Base-by-base conservation (phyloP, 2,888 invertebrate genomes). In the Esperia sulphurella region DNA sequence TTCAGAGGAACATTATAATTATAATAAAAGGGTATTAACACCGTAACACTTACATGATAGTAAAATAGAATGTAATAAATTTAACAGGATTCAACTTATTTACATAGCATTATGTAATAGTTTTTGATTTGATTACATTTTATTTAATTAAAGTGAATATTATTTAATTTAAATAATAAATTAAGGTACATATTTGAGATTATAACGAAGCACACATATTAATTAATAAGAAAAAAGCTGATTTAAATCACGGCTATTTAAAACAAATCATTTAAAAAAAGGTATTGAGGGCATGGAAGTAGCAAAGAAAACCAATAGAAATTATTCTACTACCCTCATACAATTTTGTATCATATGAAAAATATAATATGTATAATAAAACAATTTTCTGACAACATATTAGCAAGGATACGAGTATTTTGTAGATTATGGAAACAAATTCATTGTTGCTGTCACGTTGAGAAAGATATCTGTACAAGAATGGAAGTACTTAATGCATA, bases 1-100 rank as follows among this genome's bases (percentile, higher is more conserved):
- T 58, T 45, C 54, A 52, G 76, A 84, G 79, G 79, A 84, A 78
- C 77, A 58, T 60, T 55, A 66, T 68, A 65, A 64, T 73, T 75
- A 35, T 71, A 75, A 77, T 83, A 80, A 77, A 84, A 78, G 75
- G 77, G 79, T 86, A 84, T 84, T 74, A 82, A 83, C 78, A 82
- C 72, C 75, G 79, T 83, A 88, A 88, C 87, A 88, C 87, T 88
- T 88, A 86, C 65, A 73, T 61, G 69, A 78, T 86, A 87, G 72
- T 87, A 86, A 87, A 87, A 88, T 88, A 88, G 88, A 88, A 87
- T 88, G 88, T 87, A 79, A 83, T 83, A 86, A 83, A 75, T 86
- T 86, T 87, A 87, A 88, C 87, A 87, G 84, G 85, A 79, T 83
- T 73, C 72, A 87, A 86, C 84, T 86, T 87, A 87, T 88, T 83